phyloP scores from a whole-genome alignment of 1,140 invertebrate species.

The Brachionus manjavacas region DNA sequence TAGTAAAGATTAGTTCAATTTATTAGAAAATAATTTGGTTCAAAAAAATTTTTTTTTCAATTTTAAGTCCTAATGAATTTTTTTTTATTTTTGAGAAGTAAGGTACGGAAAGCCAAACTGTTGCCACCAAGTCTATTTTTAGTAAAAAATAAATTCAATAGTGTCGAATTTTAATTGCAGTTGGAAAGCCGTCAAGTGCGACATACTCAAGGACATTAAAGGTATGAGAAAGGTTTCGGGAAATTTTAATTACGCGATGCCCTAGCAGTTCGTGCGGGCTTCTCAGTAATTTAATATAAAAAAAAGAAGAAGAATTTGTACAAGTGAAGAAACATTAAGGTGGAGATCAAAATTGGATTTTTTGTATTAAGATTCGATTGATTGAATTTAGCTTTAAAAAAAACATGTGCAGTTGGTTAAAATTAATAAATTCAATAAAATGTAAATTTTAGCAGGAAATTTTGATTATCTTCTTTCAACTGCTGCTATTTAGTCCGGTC shows the following conservation, averaged over 20 bases:
- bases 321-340: constrained; percentile 19
- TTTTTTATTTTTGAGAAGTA: too few species aligned
- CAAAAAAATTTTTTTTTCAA: too few species aligned
- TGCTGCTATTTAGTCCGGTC: background rate
- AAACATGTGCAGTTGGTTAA: constrained; percentile 18
- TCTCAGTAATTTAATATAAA: constrained; percentile 31
- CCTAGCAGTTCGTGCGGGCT: background rate
- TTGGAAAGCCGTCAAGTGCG: background rate
- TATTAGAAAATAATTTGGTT: too few species aligned
- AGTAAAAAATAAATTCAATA: background rate
- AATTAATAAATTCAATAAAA: constrained; percentile 9
- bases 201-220: background rate
- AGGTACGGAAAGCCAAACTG: too few species aligned
- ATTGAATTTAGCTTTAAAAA: background rate
- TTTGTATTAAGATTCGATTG: background rate
- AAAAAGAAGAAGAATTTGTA: background rate
- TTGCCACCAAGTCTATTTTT: too few species aligned
- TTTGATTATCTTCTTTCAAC: background rate
- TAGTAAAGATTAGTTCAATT: too few species aligned
- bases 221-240: background rate
- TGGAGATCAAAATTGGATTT: background rate
- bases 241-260: constrained; percentile 24
- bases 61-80: too few species aligned
- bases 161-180: background rate
- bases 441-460: background rate